Conservation (phyloP, 2,113 vertebrate genomes). For the Poeciliopsis prolifica region DNA sequence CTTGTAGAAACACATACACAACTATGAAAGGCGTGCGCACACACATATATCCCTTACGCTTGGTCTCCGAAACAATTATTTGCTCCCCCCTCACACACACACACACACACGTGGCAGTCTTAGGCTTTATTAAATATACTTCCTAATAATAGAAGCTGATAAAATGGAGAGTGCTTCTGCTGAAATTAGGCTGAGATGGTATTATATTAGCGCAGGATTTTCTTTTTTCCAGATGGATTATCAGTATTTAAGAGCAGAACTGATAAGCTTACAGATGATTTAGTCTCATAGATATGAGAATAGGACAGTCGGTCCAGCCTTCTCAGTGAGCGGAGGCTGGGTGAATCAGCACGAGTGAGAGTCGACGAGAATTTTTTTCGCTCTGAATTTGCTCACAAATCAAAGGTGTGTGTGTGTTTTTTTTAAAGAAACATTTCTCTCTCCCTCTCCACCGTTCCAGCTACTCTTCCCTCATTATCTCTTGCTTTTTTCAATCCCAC, state of each 20-base stretch:
- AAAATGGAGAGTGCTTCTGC: slow-evolving; percentile 27
- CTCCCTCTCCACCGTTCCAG: not conserved
- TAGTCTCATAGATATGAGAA: slow-evolving; percentile 21
- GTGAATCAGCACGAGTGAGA: not conserved
- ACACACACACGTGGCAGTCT: not conserved
- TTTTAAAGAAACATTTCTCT: not conserved
- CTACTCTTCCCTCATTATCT: slow-evolving; percentile 24
- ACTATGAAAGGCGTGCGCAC: not conserved
- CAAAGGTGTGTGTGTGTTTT: not conserved
- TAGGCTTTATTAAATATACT: slow-evolving; percentile 31
- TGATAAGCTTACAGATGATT: slow-evolving; percentile 25
- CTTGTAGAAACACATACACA: slow-evolving; percentile 24
- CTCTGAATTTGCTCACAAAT: not conserved
- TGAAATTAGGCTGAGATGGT: slow-evolving; percentile 11
- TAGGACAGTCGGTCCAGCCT: not conserved
- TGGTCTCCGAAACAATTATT: slow-evolving; percentile 11
- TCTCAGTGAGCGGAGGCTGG: slow-evolving; percentile 8
- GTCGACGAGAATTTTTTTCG: slow-evolving; percentile 7
- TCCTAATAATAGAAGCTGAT: slow-evolving; percentile 41
- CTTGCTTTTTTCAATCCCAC: slow-evolving; percentile 17
- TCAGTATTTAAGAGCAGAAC: slow-evolving; percentile 19
- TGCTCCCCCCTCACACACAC: not conserved
- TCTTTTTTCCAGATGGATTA: slow-evolving; percentile 13
- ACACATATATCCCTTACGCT: not conserved
- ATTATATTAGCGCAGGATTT: slow-evolving; percentile 20